These are phyloP conservation scores for Oreotragus oreotragus DNA, from an alignment of 2,113 vertebrate species.

Conservation along the genomic window DNA sequence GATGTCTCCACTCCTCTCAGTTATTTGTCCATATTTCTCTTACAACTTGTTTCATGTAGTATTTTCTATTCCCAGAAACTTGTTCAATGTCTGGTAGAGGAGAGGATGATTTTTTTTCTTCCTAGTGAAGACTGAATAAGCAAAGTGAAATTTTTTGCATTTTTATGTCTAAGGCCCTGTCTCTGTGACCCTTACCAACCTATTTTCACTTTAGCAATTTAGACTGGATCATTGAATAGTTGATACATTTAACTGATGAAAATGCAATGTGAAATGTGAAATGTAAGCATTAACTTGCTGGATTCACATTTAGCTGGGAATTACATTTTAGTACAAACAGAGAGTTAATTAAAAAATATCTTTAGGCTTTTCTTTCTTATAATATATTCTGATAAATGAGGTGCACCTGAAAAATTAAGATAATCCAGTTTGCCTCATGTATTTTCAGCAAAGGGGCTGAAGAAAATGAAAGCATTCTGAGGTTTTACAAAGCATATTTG, in stretches of 20 bases:
- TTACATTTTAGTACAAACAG: neutral
- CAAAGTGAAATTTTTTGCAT: neutral
- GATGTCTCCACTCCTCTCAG: neutral
- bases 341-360: neutral
- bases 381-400: neutral
- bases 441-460: neutral
- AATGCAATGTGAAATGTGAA: slow-evolving; percentile 25
- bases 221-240: neutral
- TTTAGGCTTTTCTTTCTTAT: slow-evolving; percentile 26
- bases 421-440: neutral
- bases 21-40: neutral
- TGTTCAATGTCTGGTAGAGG: neutral
- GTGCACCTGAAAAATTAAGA: neutral
- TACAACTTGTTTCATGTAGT: neutral
- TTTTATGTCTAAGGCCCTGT: neutral
- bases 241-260: neutral
- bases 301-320: neutral
- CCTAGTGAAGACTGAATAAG: neutral
- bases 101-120: neutral
- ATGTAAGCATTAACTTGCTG: neutral
- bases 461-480: neutral
- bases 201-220: slow-evolving; percentile 28
- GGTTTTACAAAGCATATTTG: neutral
- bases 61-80: neutral
- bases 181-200: neutral